A percentile compares a stretch with the other conserved stretches of the same genome.
Conservation (phyloP, 2,888 invertebrate species). For the Julus scanicus region DNA sequence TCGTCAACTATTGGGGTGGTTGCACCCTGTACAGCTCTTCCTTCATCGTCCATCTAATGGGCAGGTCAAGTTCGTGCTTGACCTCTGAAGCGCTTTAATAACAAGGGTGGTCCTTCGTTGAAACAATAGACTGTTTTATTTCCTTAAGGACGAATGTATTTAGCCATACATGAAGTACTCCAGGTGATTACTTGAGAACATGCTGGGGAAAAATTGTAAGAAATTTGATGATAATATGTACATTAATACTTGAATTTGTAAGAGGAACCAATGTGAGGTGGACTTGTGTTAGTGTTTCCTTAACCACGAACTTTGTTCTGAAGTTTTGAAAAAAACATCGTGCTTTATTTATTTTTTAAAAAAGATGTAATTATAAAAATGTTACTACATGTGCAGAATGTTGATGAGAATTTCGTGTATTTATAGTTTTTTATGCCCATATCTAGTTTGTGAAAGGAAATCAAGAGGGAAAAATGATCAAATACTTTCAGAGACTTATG, state of each 20-base stretch:
- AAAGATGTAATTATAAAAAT: no score
- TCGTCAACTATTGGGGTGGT: background rate
- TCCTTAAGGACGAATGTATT: background rate
- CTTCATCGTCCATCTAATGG: background rate
- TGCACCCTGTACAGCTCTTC: background rate
- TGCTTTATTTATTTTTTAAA: no score
- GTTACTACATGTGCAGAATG: no score
- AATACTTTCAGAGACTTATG: no score
- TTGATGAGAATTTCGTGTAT: no score
- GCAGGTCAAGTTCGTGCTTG: conserved; percentile 3
- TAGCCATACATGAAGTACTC: background rate
- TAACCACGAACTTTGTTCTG: background rate
- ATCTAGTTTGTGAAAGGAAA: no score
- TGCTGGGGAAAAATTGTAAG: background rate
- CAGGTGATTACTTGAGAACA: background rate
- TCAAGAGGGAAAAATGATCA: no score
- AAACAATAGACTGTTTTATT: background rate
- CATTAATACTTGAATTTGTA: background rate
- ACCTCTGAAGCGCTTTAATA: background rate
- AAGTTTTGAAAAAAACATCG: no score
- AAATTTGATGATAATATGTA: no score
- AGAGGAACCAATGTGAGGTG: no score
- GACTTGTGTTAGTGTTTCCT: background rate
- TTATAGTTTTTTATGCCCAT: no score
- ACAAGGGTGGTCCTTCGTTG: background rate